These are phyloP conservation scores for Copsychus sechellarum DNA, from an alignment of 2,113 vertebrate species.

Conservation along the genomic window DNA sequence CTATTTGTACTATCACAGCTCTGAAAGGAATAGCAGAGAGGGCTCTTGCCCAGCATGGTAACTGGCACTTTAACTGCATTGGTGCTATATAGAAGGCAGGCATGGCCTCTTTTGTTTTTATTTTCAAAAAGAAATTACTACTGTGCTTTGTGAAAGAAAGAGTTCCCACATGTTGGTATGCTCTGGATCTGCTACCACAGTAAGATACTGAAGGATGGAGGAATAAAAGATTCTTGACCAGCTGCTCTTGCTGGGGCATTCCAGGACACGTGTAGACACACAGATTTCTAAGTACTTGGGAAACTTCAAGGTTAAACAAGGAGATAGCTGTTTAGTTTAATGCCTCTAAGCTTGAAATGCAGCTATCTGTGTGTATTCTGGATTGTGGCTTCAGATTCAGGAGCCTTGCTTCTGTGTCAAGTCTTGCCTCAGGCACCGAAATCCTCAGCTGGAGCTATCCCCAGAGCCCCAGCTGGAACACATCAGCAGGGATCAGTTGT, in stretches of 20 bases:
- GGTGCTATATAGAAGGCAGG: neutral
- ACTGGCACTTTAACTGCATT: neutral
- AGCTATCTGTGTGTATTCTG: neutral
- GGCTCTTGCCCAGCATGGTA: neutral
- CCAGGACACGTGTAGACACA: neutral
- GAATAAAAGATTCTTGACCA: neutral
- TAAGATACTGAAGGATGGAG: neutral
- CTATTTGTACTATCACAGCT: neutral
- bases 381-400: neutral
- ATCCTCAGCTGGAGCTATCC: neutral
- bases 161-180: neutral
- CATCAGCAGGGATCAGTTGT: neutral
- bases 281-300: neutral
- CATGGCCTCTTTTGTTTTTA: neutral
- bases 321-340: neutral
- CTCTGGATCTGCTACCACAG: neutral
- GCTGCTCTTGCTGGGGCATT: neutral
- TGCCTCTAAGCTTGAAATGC: neutral
- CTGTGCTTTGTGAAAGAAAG: neutral
- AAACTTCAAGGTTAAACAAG: conserved; percentile 1
- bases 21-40: neutral
- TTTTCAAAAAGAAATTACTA: neutral
- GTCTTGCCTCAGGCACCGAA: neutral
- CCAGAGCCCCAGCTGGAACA: neutral
- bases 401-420: neutral